Evolutionary conservation across 1,140 invertebrate species (phyloP).

Genomic region (Lerema accius): DNA sequence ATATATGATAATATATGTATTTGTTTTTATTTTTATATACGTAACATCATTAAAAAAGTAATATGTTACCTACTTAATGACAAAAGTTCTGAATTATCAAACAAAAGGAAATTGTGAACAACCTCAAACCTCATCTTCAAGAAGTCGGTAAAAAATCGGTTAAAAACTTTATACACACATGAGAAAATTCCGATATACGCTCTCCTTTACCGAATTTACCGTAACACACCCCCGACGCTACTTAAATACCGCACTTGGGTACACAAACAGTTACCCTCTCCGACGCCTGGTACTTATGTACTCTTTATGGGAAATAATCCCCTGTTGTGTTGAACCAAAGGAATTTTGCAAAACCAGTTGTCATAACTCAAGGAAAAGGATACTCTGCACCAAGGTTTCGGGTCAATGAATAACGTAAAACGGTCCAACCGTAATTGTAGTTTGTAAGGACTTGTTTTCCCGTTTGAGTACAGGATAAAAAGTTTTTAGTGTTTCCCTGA

Average conservation of each 20-base stretch:
- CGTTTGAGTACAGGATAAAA: too few relatives aligned
- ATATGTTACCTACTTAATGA: too few relatives aligned
- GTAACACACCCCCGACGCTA: slow-evolving; percentile 16
- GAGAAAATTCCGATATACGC: not conserved
- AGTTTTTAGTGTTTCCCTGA: too few relatives aligned
- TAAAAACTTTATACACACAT: too few relatives aligned
- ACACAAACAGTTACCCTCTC: slow-evolving; percentile 16
- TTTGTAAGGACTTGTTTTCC: too few relatives aligned
- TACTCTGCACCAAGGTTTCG: not conserved
- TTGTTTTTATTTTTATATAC: too few relatives aligned
- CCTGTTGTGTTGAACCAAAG: slow-evolving; percentile 23
- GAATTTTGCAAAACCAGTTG: slow-evolving; percentile 11
- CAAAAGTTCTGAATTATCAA: too few relatives aligned
- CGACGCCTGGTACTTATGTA: slow-evolving; percentile 7
- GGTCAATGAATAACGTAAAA: not conserved
- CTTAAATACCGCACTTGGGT: slow-evolving; percentile 18
- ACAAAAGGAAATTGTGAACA: too few relatives aligned
- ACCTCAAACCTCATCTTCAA: too few relatives aligned
- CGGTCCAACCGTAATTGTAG: not conserved
- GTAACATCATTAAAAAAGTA: too few relatives aligned
- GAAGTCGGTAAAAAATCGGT: too few relatives aligned
- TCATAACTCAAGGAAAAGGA: slow-evolving; percentile 4
- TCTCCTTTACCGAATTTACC: slow-evolving; percentile 12
- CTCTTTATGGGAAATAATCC: slow-evolving; percentile 28
- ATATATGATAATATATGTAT: too few relatives aligned